Evolutionary conservation across 2,888 invertebrate genomes (phyloP).

Genomic region (Amphipoea oculea): DNA sequence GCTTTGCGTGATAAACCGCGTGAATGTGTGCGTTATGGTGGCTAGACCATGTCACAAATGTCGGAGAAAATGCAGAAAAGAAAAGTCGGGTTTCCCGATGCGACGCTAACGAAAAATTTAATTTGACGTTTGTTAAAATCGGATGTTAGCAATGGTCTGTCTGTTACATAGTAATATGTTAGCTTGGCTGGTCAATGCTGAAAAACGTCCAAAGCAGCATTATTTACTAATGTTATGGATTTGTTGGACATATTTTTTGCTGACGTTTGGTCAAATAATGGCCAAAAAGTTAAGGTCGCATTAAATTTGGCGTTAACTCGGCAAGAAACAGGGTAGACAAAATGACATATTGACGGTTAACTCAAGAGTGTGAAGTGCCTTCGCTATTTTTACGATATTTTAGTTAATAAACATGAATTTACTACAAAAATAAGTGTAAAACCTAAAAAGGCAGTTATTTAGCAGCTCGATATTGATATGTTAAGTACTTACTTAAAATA

Average conservation of each 20-base stretch:
- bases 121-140: conserved; percentile 2
- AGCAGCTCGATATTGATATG: conserved; percentile 72
- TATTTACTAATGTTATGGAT: background rate
- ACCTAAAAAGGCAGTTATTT: conserved; percentile 62
- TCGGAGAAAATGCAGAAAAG: conserved; percentile 6
- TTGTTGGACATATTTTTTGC: conserved; percentile 16
- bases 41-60: conserved; percentile 51
- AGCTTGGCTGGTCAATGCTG: conserved; percentile 1
- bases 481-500: conserved; percentile 67
- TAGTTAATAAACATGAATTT: conserved; percentile 70
- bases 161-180: conserved; percentile 6
- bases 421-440: conserved; percentile 64
- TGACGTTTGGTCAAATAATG: conserved; percentile 9
- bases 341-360: conserved; percentile 80
- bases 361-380: conserved; percentile 80
- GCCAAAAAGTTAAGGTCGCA: background rate
- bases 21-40: conserved; percentile 23
- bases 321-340: conserved; percentile 81
- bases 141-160: background rate
- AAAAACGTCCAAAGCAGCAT: background rate
- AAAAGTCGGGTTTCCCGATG: conserved; percentile 1
- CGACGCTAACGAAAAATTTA: background rate
- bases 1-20: background rate
- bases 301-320: conserved; percentile 27
- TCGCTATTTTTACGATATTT: conserved; percentile 70